Base-by-base conservation (phyloP, 2,113 vertebrate genomes). In the Guaruba guarouba region DNA sequence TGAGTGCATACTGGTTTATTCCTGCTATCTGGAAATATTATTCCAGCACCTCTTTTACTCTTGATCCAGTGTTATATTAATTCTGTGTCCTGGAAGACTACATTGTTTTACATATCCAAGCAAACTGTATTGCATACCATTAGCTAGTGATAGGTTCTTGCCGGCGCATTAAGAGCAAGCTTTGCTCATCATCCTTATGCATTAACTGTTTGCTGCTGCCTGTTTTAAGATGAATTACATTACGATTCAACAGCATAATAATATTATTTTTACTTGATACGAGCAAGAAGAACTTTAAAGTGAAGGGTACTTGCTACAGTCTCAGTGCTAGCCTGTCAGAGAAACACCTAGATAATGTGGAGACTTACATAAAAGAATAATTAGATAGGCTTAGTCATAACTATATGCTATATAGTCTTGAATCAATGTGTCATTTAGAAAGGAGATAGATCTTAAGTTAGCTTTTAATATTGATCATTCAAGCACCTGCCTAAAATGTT, bases 351-450 rank as follows among this genome's bases (percentile, higher is more conserved):
- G 93, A 92, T 95, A 96, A 97, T 46, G 59, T 74, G 86, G 83
- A 78, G 79, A 81, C 90, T 96, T 96, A 96, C 96, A 96, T 97
- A 96, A 96, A 96, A 90, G 85, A 94, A 92, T 95, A 96, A 97
- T 96, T 97, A 96, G 83, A 63, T 81, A 80, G 88, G 57, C 81
- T 97, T 90, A 73, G 93, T 95, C 87, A 49, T 91, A 97, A 91
- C 82, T 92, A 96, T 92, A 83, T 91, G 88, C 86, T 88, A 80
- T 81, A 69, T 64, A 75, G 93, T 92, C 43, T 80, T 97, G 82
- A 92, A 95, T 95, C 90, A 90, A 86, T 69, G 74, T 93, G 49
- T 67, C 78, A 66, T 83, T 95, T 29, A 11, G 73, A 90, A 94
- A 82, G 90, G 55, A 97, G 95, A 81, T 80, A 28, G 66, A 86